Conservation (phyloP, 2,888 invertebrate genomes). For the Lasioglossum calceatum region DNA sequence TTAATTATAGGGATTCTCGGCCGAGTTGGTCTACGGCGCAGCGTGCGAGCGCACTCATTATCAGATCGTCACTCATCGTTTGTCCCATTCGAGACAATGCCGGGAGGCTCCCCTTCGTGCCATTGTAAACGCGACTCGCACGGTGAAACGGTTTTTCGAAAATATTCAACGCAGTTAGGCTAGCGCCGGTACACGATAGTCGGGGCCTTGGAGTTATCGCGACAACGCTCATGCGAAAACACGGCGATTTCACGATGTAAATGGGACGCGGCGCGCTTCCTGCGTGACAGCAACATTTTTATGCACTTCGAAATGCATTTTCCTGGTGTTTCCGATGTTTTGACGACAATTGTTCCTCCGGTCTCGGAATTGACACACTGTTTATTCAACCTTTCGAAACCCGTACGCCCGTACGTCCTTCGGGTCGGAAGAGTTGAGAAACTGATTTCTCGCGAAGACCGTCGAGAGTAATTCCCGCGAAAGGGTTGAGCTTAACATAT, state of each 20-base stretch:
- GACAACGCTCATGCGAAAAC: not conserved
- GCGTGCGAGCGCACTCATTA: constrained; percentile 63
- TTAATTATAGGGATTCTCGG: constrained; percentile 41
- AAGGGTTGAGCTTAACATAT: not conserved
- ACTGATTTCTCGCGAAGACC: constrained; percentile 14
- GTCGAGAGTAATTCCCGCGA: constrained; percentile 8
- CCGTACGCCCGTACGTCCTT: not conserved
- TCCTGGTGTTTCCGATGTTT: not conserved
- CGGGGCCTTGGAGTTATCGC: constrained; percentile 5
- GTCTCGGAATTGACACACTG: not conserved
- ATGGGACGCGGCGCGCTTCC: not conserved
- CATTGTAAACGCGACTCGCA: not conserved
- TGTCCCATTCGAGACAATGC: constrained; percentile 38
- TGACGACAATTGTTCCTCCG: not conserved
- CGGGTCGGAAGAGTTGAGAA: not conserved
- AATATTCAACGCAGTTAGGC: constrained; percentile 7
- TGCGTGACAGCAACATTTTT: not conserved
- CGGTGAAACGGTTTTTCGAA: constrained; percentile 16
- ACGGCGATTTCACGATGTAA: not conserved
- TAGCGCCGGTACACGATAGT: not conserved
- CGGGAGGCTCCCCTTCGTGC: not conserved
- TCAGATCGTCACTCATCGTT: constrained; percentile 55
- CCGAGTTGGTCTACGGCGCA: constrained; percentile 33
- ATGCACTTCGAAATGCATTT: not conserved
- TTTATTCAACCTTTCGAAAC: not conserved